Base-by-base conservation (phyloP, 2,113 vertebrate genomes). In the Nyctibius bracteatus region DNA sequence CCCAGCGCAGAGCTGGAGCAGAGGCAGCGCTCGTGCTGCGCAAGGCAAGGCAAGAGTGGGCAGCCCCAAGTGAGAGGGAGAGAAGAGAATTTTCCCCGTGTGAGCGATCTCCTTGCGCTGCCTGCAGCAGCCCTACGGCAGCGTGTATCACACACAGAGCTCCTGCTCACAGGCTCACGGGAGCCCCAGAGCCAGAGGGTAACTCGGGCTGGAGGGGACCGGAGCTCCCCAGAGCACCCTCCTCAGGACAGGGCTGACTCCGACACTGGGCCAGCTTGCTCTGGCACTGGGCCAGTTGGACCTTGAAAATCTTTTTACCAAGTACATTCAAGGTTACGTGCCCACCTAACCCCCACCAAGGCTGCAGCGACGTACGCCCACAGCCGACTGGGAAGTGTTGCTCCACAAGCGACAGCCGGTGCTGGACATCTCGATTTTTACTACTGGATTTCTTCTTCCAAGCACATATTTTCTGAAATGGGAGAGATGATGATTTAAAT, bases 121-220 rank as follows among this genome's bases (percentile, higher is more conserved):
- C 41, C 35, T 22, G 65, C 12, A 30, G 47, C 47, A 30, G 57
- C 57, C 65, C 41, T 5, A 21, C 1, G 6, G 25, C 30, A 30
- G 41, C 10, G 2, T 1, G 14, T 19, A 14, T 10, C 27, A 8
- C n/a, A n/a, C n/a, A n/a, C n/a, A n/a, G n/a, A n/a, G n/a, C n/a
- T n/a, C n/a, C n/a, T n/a, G n/a, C n/a, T n/a, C n/a, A n/a, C n/a
- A n/a, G n/a, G n/a, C n/a, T n/a, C n/a, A n/a, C n/a, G n/a, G n/a
- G 20, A 19, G 44, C 6, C 35, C 6, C 59, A 39, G 41, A 47
- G n/a, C 49, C 30, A 27, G 19, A 23, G 28, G 4, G 28, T 8
- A 11, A 4, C 8, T 21, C 1, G 1, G 43, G n/a, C 51, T 47
- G 30, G 23, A 47, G 19, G 41, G 70, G 15, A 8, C 59, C 2